These are phyloP conservation scores for Siniperca scherzeri DNA, from an alignment of 2,797 vertebrate genomes.

Conservation along the genomic window DNA sequence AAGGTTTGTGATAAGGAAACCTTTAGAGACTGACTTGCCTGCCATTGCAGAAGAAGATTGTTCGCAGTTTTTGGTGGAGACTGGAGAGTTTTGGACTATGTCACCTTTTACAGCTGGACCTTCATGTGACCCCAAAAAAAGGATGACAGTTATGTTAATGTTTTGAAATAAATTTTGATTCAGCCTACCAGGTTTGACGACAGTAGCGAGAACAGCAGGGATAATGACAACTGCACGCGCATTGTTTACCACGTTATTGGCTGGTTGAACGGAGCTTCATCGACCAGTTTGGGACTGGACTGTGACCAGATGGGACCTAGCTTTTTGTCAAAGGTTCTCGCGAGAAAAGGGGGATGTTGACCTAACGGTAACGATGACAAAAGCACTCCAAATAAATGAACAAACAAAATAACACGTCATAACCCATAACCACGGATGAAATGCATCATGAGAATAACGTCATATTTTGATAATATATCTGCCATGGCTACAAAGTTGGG, in stretches of 20 bases:
- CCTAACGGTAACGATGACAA: not conserved
- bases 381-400: not conserved
- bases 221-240: not conserved
- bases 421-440: not conserved
- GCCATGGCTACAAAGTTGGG: too few relatives aligned
- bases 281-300: not conserved
- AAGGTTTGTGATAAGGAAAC: not conserved
- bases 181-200: not conserved
- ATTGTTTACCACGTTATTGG: slow-evolving; percentile 58
- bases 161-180: not conserved
- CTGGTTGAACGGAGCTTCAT: slow-evolving; percentile 16
- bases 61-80: not conserved
- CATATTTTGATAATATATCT: too few relatives aligned
- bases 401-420: not conserved
- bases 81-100: not conserved
- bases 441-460: not conserved
- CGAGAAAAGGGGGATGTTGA: slow-evolving; percentile 7
- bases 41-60: slow-evolving; percentile 55
- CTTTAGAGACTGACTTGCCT: slow-evolving; percentile 50
- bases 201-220: not conserved
- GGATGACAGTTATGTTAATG: not conserved
- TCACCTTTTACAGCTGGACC: not conserved
- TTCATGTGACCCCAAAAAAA: not conserved
- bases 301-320: too few relatives aligned
- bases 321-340: slow-evolving; percentile 24